phyloP scores from a whole-genome alignment of 2,888 invertebrate genomes.

The Drosophila maculinotata region DNA sequence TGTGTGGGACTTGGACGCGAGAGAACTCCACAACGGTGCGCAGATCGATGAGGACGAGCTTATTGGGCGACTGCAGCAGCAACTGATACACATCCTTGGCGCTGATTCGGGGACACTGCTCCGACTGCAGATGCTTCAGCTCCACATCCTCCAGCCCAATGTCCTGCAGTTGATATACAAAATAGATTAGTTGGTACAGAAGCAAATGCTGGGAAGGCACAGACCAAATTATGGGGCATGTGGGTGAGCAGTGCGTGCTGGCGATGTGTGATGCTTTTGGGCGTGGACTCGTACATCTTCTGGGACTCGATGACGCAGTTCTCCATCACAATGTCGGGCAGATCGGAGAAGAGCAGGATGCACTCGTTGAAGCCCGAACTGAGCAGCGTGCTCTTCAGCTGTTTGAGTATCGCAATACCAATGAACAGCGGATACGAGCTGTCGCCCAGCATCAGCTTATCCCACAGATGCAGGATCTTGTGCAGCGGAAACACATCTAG shows the following conservation, averaged over 20 bases:
- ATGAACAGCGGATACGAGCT: conserved; percentile 97
- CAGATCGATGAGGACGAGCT: conserved; percentile 89
- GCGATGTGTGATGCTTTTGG: conserved; percentile 94
- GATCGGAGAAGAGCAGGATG: conserved; percentile 98
- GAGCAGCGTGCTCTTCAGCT: conserved; percentile 93
- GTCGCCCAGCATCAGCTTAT: conserved; percentile 96
- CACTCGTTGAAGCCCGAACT: conserved; percentile 99
- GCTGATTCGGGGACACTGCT: conserved; percentile 93
- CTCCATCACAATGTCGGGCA: conserved; percentile 98
- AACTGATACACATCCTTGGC: conserved; percentile 93
- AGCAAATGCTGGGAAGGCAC: no score
- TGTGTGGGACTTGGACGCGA: conserved; percentile 91
- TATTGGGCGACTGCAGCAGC: conserved; percentile 87
- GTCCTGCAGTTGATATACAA: no score
- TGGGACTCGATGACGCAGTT: conserved; percentile 95
- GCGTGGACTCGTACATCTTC: conserved; percentile 91
- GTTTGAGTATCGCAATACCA: conserved; percentile 96
- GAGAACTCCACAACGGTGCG: conserved; percentile 87
- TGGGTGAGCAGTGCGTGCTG: conserved; percentile 89
- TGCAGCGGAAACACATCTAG: conserved; percentile 98
- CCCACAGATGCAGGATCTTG: conserved; percentile 99
- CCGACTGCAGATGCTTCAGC: conserved; percentile 89
- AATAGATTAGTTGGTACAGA: no score
- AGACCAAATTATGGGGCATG: conserved; percentile 81
- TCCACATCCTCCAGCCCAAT: conserved; percentile 87